phyloP scores from a whole-genome alignment of 92 coral and sea anemone genomes.

The Anthopleura xanthogrammica region DNA sequence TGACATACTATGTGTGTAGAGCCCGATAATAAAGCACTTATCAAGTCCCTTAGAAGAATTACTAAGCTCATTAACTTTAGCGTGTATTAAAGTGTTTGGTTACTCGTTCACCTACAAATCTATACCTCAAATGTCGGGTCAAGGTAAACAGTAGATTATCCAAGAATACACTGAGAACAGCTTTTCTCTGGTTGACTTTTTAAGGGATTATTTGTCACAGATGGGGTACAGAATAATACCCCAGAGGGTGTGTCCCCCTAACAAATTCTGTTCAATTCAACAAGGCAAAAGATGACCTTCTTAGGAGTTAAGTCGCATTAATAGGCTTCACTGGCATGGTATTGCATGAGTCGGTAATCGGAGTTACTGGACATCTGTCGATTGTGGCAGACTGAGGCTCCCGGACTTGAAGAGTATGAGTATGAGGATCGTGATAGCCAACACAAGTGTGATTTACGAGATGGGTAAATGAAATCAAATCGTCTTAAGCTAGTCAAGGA shows the following conservation, averaged over 20 bases:
- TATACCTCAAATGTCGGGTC: constrained; percentile 34
- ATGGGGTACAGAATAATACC: background rate
- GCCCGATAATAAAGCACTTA: constrained; percentile 74
- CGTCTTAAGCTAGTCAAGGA: constrained; percentile 38
- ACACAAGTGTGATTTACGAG: constrained; percentile 9
- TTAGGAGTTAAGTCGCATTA: background rate
- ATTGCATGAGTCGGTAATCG: constrained; percentile 8
- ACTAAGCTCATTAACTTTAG: constrained; percentile 70
- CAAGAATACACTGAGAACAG: constrained; percentile 12
- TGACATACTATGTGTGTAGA: constrained; percentile 58
- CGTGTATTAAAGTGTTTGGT: constrained; percentile 50
- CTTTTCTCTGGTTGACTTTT: constrained; percentile 8
- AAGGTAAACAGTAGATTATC: constrained; percentile 33
- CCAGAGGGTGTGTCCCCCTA: constrained; percentile 1
- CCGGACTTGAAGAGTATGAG: background rate
- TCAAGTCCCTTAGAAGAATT: constrained; percentile 68
- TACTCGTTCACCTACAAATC: constrained; percentile 49
- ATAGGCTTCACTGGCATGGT: background rate
- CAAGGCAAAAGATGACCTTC: background rate
- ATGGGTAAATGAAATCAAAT: constrained; percentile 36
- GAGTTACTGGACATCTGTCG: constrained; percentile 21
- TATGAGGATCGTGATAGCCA: constrained; percentile 14
- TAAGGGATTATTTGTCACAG: background rate
- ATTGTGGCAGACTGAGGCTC: constrained; percentile 3
- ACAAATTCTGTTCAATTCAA: background rate